These are phyloP conservation scores for Hypanus sabinus DNA, from an alignment of 2,113 vertebrate species.

Conservation along the genomic window DNA sequence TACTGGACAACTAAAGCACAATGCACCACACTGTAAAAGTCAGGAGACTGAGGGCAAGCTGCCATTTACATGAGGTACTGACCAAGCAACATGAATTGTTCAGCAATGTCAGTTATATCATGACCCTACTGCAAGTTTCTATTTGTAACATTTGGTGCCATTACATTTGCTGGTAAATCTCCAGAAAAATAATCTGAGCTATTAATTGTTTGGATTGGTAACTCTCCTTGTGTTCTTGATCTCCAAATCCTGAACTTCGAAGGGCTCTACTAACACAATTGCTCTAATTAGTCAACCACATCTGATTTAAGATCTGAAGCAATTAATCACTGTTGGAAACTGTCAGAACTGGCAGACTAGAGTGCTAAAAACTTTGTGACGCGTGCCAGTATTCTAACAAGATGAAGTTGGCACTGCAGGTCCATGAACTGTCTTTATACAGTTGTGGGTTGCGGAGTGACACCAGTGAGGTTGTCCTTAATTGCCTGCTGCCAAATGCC, in stretches of 20 bases:
- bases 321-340: slow-evolving; percentile 26
- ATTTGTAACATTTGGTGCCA: not conserved
- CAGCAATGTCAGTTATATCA: not conserved
- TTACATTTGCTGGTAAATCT: not conserved
- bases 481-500: not conserved
- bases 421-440: not conserved
- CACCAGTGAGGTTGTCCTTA: not conserved
- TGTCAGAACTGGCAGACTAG: not conserved
- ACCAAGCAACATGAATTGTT: no score
- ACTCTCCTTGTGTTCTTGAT: not conserved
- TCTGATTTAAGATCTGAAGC: not conserved
- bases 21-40: not conserved
- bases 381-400: not conserved
- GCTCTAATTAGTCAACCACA: slow-evolving; percentile 15
- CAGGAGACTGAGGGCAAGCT: not conserved
- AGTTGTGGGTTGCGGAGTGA: no score
- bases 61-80: not conserved
- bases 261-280: not conserved
- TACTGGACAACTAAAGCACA: no score
- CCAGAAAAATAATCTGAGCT: not conserved
- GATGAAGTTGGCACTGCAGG: not conserved
- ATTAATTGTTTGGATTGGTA: not conserved
- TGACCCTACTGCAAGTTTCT: not conserved
- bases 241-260: not conserved
- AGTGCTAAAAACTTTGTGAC: not conserved